Evolutionary conservation across 1,140 invertebrate genomes (phyloP), one percentile per base, ranked within the genome.

Genomic region (Drosophila kepulauana): DNA sequence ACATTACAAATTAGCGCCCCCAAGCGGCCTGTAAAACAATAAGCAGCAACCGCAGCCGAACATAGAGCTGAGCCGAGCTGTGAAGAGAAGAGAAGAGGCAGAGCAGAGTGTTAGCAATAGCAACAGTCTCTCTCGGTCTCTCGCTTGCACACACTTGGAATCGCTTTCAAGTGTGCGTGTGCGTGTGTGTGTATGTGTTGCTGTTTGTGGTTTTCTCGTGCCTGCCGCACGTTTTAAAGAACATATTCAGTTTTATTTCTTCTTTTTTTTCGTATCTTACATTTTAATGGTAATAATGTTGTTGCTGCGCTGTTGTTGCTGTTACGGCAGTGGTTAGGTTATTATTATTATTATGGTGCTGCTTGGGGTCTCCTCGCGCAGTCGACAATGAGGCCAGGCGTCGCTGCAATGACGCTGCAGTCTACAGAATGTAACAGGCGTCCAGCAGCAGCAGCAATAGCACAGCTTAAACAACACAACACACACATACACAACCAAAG

Each of bases 381-480:
- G 68, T 25, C 59, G 16, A 43, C 41, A 69, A 52, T 41, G 69
- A 56, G 35, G 67, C 30, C 61, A 66, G 48, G 48, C 63, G 80
- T 70, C 75, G 81, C 88, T 91, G 88, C 81, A 91, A 90, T 91
- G 87, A 91, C 87, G 87, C 89, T 91, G 82, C 88, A 91, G 88
- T 91, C 88, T 91, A 91, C 88, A 91, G 88, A 91, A 91, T 77
- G 88, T 91, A 91, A 75, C 88, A 91, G 88, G 88, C 77, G 68
- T 75, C 67, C 88, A 91, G 73, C 57, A 71, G 46, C 59, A 38
- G 41, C 45, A 69, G 43, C 48, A 79, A 33, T 25, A 41, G 46
- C 65, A 25, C 20, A 69, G 79, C 58, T 45, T 48, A 15, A 62
- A 43, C 10, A 43, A n/a, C 61, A 49, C 35, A 51, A 16, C 16